Percentiles rank a stretch among this genome's conserved stretches.
phyloP scores from a whole-genome alignment of 2,888 invertebrate genomes.

The Tenthredo notha region DNA sequence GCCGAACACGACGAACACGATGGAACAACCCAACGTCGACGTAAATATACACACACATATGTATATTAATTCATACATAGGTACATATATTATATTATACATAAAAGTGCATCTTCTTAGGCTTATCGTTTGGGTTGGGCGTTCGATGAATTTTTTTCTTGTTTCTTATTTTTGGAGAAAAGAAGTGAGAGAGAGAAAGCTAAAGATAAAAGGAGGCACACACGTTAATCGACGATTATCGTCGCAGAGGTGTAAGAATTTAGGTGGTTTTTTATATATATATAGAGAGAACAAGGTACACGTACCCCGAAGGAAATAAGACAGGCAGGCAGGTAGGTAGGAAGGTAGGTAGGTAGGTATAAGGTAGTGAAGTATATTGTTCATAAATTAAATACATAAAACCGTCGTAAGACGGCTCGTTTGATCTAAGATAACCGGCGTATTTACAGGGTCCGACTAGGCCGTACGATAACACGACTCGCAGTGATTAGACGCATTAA shows the following conservation, averaged over 20 bases:
- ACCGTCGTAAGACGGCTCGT: constrained; percentile 72
- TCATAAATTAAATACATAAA: constrained; percentile 76
- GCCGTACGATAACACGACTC: constrained; percentile 59
- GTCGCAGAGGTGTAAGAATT: constrained; percentile 49
- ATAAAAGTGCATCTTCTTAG: constrained; percentile 19
- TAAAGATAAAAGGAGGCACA: constrained; percentile 19
- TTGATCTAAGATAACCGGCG: constrained; percentile 72
- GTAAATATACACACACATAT: constrained; percentile 48
- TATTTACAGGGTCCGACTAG: constrained; percentile 54
- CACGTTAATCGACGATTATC: constrained; percentile 55
- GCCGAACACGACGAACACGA: constrained; percentile 56
- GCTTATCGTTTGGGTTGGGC: constrained; percentile 39
- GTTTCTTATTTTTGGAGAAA: not conserved
- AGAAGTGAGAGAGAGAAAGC: constrained; percentile 24
- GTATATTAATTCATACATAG: constrained; percentile 29
- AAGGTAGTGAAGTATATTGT: constrained; percentile 70
- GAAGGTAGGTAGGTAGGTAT: constrained; percentile 60
- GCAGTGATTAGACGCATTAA: constrained; percentile 52
- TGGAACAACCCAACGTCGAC: constrained; percentile 32
- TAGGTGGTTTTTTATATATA: constrained; percentile 21
- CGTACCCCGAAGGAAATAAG: constrained; percentile 4
- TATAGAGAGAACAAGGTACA: constrained; percentile 23
- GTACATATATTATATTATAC: not conserved
- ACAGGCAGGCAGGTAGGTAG: constrained; percentile 52
- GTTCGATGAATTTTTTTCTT: constrained; percentile 13